Conservation (phyloP, 1,140 invertebrate species). For the Zeugodacus cucurbitae region DNA sequence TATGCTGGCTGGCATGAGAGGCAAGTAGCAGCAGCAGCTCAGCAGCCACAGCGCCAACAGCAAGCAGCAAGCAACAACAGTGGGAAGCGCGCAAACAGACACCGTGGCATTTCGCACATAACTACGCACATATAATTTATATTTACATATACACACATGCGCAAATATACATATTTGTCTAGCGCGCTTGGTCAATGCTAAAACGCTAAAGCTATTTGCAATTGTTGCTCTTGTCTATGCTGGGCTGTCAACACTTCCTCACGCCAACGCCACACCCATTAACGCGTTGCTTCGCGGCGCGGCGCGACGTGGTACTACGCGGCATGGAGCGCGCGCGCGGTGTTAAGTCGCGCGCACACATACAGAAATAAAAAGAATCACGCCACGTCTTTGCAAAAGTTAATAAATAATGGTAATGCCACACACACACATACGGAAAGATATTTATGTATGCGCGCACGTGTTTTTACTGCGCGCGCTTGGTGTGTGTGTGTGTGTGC, state of each 20-base stretch:
- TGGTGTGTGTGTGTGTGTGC: background rate
- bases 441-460: background rate
- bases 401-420: background rate
- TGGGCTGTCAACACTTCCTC: constrained; percentile 9
- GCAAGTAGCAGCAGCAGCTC: background rate
- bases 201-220: background rate
- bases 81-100: background rate
- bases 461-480: background rate
- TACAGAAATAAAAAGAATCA: background rate
- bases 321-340: background rate
- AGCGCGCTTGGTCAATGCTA: background rate
- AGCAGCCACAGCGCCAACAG: background rate
- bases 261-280: constrained; percentile 27
- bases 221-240: background rate
- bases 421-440: background rate
- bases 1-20: background rate
- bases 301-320: background rate
- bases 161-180: background rate
- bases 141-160: background rate
- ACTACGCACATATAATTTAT: background rate
- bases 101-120: background rate
- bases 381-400: constrained; percentile 10
- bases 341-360: too few species aligned
- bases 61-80: background rate
- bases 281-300: background rate